Evolutionary conservation across 2,888 invertebrate genomes (phyloP), one percentile per base, ranked within the genome.

Genomic region (Scrobipalpa atriplicella): DNA sequence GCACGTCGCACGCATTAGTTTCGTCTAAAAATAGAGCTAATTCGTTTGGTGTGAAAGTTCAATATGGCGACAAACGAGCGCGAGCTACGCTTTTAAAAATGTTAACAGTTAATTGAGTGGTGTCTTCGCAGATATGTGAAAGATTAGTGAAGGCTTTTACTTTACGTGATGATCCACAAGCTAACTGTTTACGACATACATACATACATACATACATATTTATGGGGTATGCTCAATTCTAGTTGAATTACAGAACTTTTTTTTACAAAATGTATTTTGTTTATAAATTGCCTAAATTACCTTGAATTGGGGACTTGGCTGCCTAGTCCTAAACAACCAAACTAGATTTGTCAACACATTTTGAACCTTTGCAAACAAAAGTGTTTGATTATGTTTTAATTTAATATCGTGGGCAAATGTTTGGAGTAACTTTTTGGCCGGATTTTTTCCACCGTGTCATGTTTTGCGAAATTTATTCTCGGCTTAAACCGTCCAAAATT

Each of bases 401-500:
- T 65, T 61, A 56, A 65, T 65, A 60, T 60, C 43, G 39, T 51
- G 39, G 21, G 56, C 52, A 63, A 63, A 63, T 63, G 38, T 76
- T 83, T 80, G 78, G 78, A 82, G 81, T 82, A 80, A 83, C 79
- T 81, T 84, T 81, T 82, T 74, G 78, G 80, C 80, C 70, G 79
- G 71, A 83, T 86, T 89, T 87, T 83, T 85, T 81, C 83, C 80
- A 78, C 74, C 75, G 79, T 85, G 90, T 92, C 92, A 91, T 92
- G 90, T 92, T 92, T 86, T 85, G 83, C 76, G 75, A 89, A 92
- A 92, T 93, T 93, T 93, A 92, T 89, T 87, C 79, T 78, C 87
- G 84, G 92, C 91, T 93, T 92, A 92, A 85, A 90, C 81, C 91
- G 89, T 89, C 90, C 87, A 91, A 93, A 93, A 91, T 93, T 93